Conservation (phyloP, 1,140 invertebrate genomes). For the Anastrepha ludens region DNA sequence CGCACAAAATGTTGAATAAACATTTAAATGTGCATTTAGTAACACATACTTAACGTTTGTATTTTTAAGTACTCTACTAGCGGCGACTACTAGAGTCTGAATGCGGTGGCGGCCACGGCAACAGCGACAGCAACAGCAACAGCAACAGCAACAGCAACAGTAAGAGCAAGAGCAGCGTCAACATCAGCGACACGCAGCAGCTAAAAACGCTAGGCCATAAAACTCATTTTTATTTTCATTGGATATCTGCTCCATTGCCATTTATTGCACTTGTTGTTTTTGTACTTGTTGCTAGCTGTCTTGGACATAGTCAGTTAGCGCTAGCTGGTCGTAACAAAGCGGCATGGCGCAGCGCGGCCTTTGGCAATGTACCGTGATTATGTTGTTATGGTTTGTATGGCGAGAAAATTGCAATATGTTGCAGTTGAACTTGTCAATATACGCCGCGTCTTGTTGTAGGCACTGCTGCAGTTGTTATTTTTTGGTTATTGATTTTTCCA, state of each 20-base stretch:
- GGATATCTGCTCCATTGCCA: slow-evolving; percentile 22
- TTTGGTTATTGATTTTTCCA: slow-evolving; percentile 13
- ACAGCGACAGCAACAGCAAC: background rate
- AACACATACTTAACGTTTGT: slow-evolving; percentile 70
- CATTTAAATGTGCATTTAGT: slow-evolving; percentile 74
- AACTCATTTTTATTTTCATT: slow-evolving; percentile 37
- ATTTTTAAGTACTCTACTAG: slow-evolving; percentile 48
- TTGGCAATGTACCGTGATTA: slow-evolving; percentile 32
- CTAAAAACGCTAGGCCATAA: slow-evolving; percentile 28
- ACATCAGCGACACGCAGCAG: background rate
- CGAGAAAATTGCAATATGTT: slow-evolving; percentile 53
- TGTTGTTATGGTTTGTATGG: slow-evolving; percentile 54
- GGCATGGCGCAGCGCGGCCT: too few species aligned
- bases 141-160: background rate
- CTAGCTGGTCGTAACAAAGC: background rate
- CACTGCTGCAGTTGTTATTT: background rate
- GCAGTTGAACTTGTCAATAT: slow-evolving; percentile 54
- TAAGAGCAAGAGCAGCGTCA: too few species aligned
- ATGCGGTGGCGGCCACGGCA: slow-evolving; percentile 1
- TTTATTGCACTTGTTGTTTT: slow-evolving; percentile 24
- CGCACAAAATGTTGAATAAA: slow-evolving; percentile 57
- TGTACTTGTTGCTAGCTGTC: slow-evolving; percentile 39
- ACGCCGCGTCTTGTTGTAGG: slow-evolving; percentile 11
- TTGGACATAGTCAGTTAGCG: slow-evolving; percentile 41
- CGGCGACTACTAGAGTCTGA: background rate